These are phyloP conservation scores for Notodromas monacha DNA, from an alignment of 2,888 invertebrate genomes.

Conservation along the genomic window DNA sequence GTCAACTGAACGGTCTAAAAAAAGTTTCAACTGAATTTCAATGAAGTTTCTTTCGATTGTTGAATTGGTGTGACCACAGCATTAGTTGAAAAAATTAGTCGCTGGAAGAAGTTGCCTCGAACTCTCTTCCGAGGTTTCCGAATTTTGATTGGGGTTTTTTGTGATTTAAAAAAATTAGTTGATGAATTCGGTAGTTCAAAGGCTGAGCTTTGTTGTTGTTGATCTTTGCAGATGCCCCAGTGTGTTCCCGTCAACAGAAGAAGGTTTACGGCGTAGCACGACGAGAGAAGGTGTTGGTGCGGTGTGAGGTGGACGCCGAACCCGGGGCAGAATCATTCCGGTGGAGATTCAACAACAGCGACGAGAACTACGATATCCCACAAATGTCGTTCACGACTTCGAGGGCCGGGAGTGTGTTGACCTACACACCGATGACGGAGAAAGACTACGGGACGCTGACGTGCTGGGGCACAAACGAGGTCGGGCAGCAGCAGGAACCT, in stretches of 20 bases:
- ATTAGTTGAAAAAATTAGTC: too few species aligned
- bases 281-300: slow-evolving; percentile 29
- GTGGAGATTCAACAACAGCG: slow-evolving; percentile 65
- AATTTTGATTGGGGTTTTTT: too few species aligned
- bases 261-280: slow-evolving; percentile 35
- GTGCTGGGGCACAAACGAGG: slow-evolving; percentile 41
- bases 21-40: too few species aligned
- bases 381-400: slow-evolving; percentile 29
- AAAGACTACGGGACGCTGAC: slow-evolving; percentile 37
- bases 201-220: too few species aligned
- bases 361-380: slow-evolving; percentile 39
- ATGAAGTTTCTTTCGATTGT: too few species aligned
- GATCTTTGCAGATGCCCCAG: slow-evolving; percentile 31
- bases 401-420: slow-evolving; percentile 29
- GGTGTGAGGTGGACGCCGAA: slow-evolving; percentile 38
- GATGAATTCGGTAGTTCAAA: too few species aligned
- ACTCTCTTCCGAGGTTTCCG: too few species aligned
- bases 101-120: too few species aligned
- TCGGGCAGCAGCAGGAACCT: slow-evolving; percentile 33
- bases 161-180: too few species aligned
- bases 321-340: slow-evolving; percentile 40
- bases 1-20: too few species aligned
- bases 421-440: slow-evolving; percentile 40
- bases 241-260: slow-evolving; percentile 32
- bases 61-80: slow-evolving; percentile 1